Evolutionary conservation across 2,113 vertebrate genomes (phyloP).

Genomic region (Coracopsis vasa): DNA sequence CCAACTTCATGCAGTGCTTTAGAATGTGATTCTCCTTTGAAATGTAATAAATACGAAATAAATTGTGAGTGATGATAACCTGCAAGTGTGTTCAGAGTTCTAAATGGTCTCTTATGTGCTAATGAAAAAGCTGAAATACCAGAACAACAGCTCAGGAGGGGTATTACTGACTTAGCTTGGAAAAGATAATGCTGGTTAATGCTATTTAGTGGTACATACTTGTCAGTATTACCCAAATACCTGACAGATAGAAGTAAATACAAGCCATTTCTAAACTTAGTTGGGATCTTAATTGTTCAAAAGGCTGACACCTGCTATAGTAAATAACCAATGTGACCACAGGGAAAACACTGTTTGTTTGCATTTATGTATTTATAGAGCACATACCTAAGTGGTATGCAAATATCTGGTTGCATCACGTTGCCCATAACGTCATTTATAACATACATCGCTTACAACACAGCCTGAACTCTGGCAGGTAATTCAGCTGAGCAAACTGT

Average conservation of each 20-base stretch:
- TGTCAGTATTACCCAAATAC: not conserved
- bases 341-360: not conserved
- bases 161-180: not conserved
- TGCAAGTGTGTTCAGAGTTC: not conserved
- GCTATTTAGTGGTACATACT: not conserved
- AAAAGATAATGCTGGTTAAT: not conserved
- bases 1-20: not conserved
- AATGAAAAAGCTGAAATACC: not conserved
- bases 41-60: not conserved
- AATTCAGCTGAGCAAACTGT: conserved; percentile 7
- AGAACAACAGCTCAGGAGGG: not conserved
- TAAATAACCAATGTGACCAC: not conserved
- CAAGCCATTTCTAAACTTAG: not conserved
- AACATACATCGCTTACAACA: not conserved
- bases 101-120: not conserved
- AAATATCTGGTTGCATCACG: not conserved
- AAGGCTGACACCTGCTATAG: not conserved
- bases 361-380: conserved; percentile 10
- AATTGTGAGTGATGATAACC: not conserved
- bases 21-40: not conserved
- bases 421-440: not conserved
- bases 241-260: not conserved
- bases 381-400: not conserved
- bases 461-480: not conserved
- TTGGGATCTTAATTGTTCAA: not conserved